Evolutionary conservation across 2,888 invertebrate genomes (phyloP).

Genomic region (Dermolepida albohirtum): DNA sequence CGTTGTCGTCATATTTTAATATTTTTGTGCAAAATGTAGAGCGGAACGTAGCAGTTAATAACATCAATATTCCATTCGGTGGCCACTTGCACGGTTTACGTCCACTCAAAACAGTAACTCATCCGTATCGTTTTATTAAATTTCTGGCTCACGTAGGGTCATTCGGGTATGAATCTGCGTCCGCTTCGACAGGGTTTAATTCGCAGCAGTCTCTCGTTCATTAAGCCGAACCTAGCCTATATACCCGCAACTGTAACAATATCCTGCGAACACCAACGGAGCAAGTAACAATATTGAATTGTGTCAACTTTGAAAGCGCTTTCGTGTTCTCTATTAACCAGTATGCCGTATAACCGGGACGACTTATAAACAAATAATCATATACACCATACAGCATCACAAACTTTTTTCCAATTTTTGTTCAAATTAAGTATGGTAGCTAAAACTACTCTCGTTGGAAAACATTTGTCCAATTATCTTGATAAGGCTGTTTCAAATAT

Average conservation of each 20-base stretch:
- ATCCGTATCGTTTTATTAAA: slow-evolving; percentile 20
- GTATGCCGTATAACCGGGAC: background rate
- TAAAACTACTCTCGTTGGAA: no score
- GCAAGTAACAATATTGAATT: slow-evolving; percentile 25
- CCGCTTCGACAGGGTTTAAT: slow-evolving; percentile 16
- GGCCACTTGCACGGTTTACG: slow-evolving; percentile 4
- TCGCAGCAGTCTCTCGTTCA: slow-evolving; percentile 16
- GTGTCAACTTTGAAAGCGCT: slow-evolving; percentile 26
- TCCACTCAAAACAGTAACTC: slow-evolving; percentile 15
- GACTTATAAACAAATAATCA: no score
- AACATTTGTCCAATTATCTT: no score
- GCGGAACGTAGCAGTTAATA: background rate
- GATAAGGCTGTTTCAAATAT: no score
- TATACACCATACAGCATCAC: no score
- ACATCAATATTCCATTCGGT: slow-evolving; percentile 16
- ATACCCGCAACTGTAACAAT: slow-evolving; percentile 17
- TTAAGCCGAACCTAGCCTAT: slow-evolving; percentile 5
- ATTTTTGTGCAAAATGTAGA: slow-evolving; percentile 3
- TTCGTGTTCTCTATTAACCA: slow-evolving; percentile 14
- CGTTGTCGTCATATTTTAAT: background rate
- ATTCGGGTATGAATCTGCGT: slow-evolving; percentile 15
- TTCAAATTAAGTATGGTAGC: no score
- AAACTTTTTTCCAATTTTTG: no score
- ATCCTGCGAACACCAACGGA: slow-evolving; percentile 15
- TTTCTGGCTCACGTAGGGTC: slow-evolving; percentile 20